Base-by-base conservation (phyloP, 1,140 invertebrate genomes). In the Plutomurus gul region DNA sequence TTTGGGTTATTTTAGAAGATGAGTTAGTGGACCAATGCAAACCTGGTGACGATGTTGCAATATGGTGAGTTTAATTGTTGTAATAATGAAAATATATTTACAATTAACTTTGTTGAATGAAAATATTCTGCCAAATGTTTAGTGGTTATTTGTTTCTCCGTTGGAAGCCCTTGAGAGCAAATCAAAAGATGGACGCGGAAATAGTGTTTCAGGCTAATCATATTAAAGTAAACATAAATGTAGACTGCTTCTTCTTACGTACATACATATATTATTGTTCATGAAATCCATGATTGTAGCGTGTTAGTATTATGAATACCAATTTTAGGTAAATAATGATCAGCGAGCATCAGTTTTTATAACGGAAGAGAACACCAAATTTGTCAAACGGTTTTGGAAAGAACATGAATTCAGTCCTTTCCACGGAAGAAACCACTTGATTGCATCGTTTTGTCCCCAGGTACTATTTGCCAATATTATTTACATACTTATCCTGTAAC, bases 1-100 rank as follows among this genome's bases (percentile, higher is more conserved):
- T 95, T 87, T 92, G 91, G 90, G 90, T 96, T 1, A 90, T 93
- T 36, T 86, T 96, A 39, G 91, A 96, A 85, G 92, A 96, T 89
- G 95, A 96, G 87, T 88, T 97, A 11, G 93, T 96, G 1, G 94
- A 96, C 86, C 87, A 87, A 72, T 96, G 94, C 86, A 94, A 95
- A 86, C 94, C 95, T 78, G 95, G 95, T 11, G 94, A 96, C 89
- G 92, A 95, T 89, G 90, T 97, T 13, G 90, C 91, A 82, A 90
- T 96, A 49, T 93, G 91, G 94, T 96, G 87, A 85, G 85, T 37
- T 30, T 16, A n/a, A n/a, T n/a, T n/a, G n/a, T 77, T 76, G 11
- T 20, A 40, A 36, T 56, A 22, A 71, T 73, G 13, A 56, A 22
- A 56, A 70, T 56, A 75, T 51, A 46, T 40, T 5, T 43, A 13